Evolutionary conservation across 2,888 invertebrate genomes (phyloP).

Genomic region (Leptopterna dolabrata): DNA sequence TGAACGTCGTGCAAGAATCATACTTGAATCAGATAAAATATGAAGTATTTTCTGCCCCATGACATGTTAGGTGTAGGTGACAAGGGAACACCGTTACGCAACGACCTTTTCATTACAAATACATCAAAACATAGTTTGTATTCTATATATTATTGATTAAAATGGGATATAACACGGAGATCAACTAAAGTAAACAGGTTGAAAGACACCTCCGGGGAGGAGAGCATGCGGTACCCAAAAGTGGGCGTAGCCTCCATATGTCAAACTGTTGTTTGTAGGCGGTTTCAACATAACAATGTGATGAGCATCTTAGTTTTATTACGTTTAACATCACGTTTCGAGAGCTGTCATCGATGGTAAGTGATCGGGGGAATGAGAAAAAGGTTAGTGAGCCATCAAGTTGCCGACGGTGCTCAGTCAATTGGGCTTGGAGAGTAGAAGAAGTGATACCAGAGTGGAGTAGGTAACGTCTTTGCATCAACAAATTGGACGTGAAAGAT

Average conservation of each 20-base stretch:
- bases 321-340: neutral
- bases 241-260: conserved; percentile 40
- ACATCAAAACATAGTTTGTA: neutral
- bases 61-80: too few relatives aligned
- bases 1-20: too few relatives aligned
- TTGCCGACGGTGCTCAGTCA: neutral
- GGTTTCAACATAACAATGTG: neutral
- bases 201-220: neutral
- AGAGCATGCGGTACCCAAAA: conserved; percentile 26
- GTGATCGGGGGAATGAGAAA: neutral
- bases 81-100: neutral
- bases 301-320: neutral
- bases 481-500: too few relatives aligned
- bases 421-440: neutral
- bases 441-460: too few relatives aligned
- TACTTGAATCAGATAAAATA: too few relatives aligned
- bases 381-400: neutral
- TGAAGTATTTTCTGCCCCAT: too few relatives aligned
- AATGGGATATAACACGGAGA: neutral
- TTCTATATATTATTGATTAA: neutral
- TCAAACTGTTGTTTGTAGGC: conserved; percentile 10
- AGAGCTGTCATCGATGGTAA: neutral
- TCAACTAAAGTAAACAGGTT: neutral
- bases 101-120: neutral
- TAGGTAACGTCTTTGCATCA: too few relatives aligned